Conservation (phyloP, 2,888 invertebrate species). For the Sarcophaga rosellei region DNA sequence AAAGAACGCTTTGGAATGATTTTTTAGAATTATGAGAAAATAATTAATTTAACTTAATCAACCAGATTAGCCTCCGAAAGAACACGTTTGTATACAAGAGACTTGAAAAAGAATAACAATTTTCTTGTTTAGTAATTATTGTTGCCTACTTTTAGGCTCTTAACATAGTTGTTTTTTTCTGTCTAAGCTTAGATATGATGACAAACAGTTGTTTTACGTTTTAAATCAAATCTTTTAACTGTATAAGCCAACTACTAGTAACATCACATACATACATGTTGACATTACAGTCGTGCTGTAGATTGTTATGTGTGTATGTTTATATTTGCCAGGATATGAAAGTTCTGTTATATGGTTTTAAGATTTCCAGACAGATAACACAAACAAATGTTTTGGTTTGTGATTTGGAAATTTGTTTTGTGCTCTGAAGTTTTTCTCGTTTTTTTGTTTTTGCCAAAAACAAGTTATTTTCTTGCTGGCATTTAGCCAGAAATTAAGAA, state of each 20-base stretch:
- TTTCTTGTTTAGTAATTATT: background rate
- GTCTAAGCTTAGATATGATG: slow-evolving; percentile 18
- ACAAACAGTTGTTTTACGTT: slow-evolving; percentile 7
- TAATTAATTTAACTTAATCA: too few relatives aligned
- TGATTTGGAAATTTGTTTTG: slow-evolving; percentile 63
- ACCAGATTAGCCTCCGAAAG: too few relatives aligned
- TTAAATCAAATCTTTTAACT: background rate
- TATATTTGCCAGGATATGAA: slow-evolving; percentile 10
- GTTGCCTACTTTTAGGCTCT: background rate
- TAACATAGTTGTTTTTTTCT: background rate
- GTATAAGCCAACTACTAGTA: background rate
- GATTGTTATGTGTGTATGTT: background rate
- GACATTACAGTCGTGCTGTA: slow-evolving; percentile 30
- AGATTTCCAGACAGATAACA: slow-evolving; percentile 67
- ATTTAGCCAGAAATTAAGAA: slow-evolving; percentile 59
- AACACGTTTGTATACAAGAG: too few relatives aligned
- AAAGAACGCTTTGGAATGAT: too few relatives aligned
- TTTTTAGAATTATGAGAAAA: too few relatives aligned
- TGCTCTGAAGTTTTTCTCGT: slow-evolving; percentile 6
- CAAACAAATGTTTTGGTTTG: slow-evolving; percentile 68
- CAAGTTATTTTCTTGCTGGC: slow-evolving; percentile 42
- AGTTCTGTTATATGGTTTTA: slow-evolving; percentile 49
- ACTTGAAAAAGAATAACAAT: background rate
- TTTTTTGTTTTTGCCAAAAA: slow-evolving; percentile 22
- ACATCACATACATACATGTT: background rate